A percentile compares a stretch with the other conserved stretches of the same genome.
These are phyloP conservation scores for Drosophila bipectinata DNA, from an alignment of 1,140 invertebrate species.

Conservation along the genomic window DNA sequence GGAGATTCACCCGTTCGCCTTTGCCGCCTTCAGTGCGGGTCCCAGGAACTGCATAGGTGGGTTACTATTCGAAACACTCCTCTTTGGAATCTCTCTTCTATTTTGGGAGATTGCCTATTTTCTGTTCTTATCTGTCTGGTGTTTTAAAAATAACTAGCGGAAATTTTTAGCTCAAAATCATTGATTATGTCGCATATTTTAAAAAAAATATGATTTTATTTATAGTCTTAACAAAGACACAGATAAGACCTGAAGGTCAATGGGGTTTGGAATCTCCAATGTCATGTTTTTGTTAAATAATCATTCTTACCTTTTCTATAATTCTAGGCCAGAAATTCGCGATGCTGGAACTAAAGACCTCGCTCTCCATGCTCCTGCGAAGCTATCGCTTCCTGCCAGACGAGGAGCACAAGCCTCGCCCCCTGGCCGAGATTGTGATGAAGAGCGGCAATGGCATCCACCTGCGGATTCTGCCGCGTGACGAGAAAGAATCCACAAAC, in stretches of 20 bases:
- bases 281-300: not conserved
- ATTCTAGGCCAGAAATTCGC: conserved; percentile 84
- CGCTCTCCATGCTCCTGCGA: conserved; percentile 80
- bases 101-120: not conserved
- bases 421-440: conserved; percentile 79
- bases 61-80: conserved; percentile 3
- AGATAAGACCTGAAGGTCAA: conserved; percentile 19
- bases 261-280: not conserved
- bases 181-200: not conserved
- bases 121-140: not conserved
- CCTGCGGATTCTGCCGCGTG: conserved; percentile 70
- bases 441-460: conserved; percentile 83
- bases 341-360: conserved; percentile 84
- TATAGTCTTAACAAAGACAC: not conserved
- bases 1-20: conserved; percentile 85
- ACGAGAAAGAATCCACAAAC: not conserved
- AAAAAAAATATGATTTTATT: conserved; percentile 1
- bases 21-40: conserved; percentile 88
- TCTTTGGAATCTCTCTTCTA: not conserved
- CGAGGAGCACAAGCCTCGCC: conserved; percentile 56
- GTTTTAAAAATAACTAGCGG: conserved; percentile 14
- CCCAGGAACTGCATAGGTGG: conserved; percentile 89
- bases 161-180: not conserved
- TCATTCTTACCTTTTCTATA: not conserved
- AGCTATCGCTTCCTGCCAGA: conserved; percentile 80